phyloP scores from a whole-genome alignment of 2,113 vertebrate genomes.

The Neotragus pygmaeus region DNA sequence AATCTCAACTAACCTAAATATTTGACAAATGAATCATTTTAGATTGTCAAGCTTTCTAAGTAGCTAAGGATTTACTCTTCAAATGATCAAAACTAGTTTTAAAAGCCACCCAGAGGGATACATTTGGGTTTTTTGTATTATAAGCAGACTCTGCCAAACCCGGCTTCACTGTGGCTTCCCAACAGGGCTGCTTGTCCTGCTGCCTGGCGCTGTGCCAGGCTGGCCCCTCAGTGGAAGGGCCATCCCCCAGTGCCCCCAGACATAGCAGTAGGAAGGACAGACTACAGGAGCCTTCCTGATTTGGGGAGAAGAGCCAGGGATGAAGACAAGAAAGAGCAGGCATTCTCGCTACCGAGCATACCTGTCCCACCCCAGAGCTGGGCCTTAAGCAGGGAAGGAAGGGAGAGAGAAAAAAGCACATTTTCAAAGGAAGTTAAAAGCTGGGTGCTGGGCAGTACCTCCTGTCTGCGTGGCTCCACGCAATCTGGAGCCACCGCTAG shows the following conservation, averaged over 20 bases:
- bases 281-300: not conserved
- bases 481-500: not conserved
- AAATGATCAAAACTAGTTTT: slow-evolving; percentile 36
- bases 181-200: not conserved
- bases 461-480: not conserved
- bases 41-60: slow-evolving; percentile 24
- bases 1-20: slow-evolving; percentile 36
- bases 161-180: not conserved
- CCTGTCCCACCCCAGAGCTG: not conserved
- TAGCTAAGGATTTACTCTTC: slow-evolving; percentile 20
- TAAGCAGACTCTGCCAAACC: not conserved
- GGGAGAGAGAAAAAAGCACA: not conserved
- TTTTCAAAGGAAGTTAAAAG: not conserved
- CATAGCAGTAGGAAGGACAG: accelerated
- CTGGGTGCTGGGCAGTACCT: not conserved
- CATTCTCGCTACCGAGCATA: not conserved
- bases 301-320: not conserved
- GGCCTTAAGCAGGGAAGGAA: not conserved
- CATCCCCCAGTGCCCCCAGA: too few species aligned
- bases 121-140: not conserved
- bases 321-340: not conserved
- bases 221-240: not conserved
- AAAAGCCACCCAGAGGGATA: not conserved
- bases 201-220: not conserved
- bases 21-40: slow-evolving; percentile 41